Evolutionary conservation across 2,888 invertebrate genomes (phyloP).

Genomic region (Macroteleia sp.): DNA sequence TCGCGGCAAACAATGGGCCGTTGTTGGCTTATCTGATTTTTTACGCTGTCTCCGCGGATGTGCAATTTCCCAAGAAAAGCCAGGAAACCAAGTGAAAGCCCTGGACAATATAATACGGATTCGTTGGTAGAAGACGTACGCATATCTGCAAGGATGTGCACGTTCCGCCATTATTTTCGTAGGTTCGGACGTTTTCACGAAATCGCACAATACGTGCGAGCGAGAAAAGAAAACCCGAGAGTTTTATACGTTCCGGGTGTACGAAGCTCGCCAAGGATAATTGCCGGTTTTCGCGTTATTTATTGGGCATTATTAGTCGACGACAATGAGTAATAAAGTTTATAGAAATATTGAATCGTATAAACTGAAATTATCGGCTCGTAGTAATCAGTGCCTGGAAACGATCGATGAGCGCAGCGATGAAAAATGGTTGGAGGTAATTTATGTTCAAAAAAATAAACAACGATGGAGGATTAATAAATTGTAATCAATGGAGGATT

Average conservation of each 20-base stretch:
- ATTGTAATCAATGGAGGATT: too few species aligned
- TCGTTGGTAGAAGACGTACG: slow-evolving; percentile 25
- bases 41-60: slow-evolving; percentile 54
- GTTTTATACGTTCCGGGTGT: too few species aligned
- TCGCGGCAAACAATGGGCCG: slow-evolving; percentile 54
- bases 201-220: slow-evolving; percentile 36
- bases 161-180: slow-evolving; percentile 27
- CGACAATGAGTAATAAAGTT: slow-evolving; percentile 44
- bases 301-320: slow-evolving; percentile 29
- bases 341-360: background rate
- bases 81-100: slow-evolving; percentile 66
- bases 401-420: too few species aligned
- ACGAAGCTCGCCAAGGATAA: too few species aligned
- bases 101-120: slow-evolving; percentile 36
- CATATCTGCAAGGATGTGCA: background rate
- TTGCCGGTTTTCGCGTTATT: slow-evolving; percentile 24
- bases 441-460: too few species aligned
- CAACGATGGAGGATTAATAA: too few species aligned
- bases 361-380: background rate
- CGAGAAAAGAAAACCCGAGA: slow-evolving; percentile 45
- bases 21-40: slow-evolving; percentile 61
- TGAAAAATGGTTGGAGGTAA: too few species aligned
- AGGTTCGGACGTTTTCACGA: slow-evolving; percentile 33
- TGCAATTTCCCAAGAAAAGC: slow-evolving; percentile 64
- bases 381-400: too few species aligned